Percentiles rank a stretch among this genome's conserved stretches.
phyloP scores from a whole-genome alignment of 2,888 invertebrate genomes.

The Esperia sulphurella region DNA sequence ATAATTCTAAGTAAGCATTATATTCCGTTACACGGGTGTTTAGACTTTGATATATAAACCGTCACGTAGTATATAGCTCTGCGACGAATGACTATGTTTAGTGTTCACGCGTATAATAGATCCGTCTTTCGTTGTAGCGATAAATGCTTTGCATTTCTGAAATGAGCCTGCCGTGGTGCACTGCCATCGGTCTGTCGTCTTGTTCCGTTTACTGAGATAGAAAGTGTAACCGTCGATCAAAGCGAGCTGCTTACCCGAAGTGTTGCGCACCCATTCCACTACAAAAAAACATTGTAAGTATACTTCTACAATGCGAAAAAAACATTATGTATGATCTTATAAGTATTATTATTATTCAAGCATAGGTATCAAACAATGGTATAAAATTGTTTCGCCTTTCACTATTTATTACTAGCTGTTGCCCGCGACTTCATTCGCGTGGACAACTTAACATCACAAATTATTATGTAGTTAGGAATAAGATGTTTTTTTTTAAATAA shows the following conservation, averaged over 20 bases:
- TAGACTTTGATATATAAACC: background rate
- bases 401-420: no score
- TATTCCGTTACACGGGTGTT: no score
- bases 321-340: background rate
- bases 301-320: no score
- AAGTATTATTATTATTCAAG: no score
- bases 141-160: background rate
- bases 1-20: no score
- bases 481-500: no score
- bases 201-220: slow-evolving; percentile 6
- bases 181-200: slow-evolving; percentile 12
- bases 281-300: background rate
- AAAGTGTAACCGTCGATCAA: slow-evolving; percentile 15
- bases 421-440: no score
- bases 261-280: background rate
- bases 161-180: slow-evolving; percentile 14
- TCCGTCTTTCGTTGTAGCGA: background rate
- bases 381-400: no score
- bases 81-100: background rate
- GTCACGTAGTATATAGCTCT: background rate
- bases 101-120: background rate
- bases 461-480: no score
- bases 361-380: no score
- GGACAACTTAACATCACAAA: no score
- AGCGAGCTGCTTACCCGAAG: slow-evolving; percentile 3